Conservation (phyloP, 2,888 invertebrate species). For the Adelphocoris suturalis region DNA sequence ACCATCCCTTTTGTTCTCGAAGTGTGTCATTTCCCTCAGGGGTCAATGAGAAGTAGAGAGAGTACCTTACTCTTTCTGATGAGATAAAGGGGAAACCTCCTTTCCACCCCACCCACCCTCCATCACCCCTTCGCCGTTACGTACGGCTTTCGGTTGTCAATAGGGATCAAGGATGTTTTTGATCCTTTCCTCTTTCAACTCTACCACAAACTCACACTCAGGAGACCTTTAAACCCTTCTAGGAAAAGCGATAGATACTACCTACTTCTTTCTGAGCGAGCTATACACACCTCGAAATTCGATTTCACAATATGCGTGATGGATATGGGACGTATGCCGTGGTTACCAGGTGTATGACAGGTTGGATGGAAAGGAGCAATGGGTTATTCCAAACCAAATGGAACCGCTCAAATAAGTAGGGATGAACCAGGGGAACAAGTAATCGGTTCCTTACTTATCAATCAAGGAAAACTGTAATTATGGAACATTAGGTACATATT, state of each 20-base stretch:
- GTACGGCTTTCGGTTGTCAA: constrained; percentile 26
- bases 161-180: constrained; percentile 42
- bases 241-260: not conserved
- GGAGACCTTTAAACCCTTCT: not conserved
- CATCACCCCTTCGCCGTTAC: no score
- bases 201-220: not conserved
- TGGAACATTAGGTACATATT: no score
- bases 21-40: constrained; percentile 60
- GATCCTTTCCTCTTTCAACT: constrained; percentile 6
- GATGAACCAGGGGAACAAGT: no score
- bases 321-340: no score
- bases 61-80: constrained; percentile 41
- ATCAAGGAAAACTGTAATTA: no score
- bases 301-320: no score
- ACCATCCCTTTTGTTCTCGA: constrained; percentile 21
- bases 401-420: no score
- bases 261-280: not conserved
- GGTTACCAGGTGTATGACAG: no score
- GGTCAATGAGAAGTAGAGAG: constrained; percentile 6
- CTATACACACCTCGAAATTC: not conserved
- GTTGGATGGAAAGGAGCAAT: no score
- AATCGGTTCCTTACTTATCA: no score
- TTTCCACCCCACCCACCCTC: not conserved
- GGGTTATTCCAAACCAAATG: no score
- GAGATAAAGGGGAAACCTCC: constrained; percentile 10